phyloP scores from a whole-genome alignment of 2,113 vertebrate genomes.

The Anoura caudifer region DNA sequence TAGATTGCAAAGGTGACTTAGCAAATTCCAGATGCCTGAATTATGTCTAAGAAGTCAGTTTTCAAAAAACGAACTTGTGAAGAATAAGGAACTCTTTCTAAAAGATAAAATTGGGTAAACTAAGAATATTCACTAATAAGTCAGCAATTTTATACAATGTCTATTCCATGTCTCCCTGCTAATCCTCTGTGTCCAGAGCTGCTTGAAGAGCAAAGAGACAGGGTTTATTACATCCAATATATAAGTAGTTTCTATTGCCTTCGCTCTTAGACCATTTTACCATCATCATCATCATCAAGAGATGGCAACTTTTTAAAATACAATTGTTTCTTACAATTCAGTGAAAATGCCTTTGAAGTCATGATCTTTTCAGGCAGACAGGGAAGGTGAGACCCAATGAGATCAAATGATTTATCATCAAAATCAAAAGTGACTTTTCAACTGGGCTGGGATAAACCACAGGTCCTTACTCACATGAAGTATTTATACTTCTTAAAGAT shows the following conservation, averaged over 20 bases:
- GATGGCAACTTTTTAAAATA: not conserved
- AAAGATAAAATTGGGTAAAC: not conserved
- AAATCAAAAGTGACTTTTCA: slow-evolving; percentile 40
- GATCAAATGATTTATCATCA: slow-evolving; percentile 3
- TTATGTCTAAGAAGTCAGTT: not conserved
- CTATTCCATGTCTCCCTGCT: not conserved
- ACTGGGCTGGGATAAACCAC: not conserved
- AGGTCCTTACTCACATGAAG: slow-evolving; percentile 64
- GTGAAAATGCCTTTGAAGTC: not conserved
- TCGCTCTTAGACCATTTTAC: not conserved
- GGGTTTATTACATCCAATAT: not conserved
- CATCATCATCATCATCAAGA: not conserved
- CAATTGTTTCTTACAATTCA: not conserved
- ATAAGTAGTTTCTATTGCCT: not conserved
- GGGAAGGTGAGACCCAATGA: not conserved
- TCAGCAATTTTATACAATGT: not conserved
- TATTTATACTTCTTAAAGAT: slow-evolving; percentile 76
- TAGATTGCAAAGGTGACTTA: not conserved
- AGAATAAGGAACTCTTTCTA: not conserved
- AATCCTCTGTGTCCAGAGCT: not conserved
- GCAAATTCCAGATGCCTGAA: not conserved
- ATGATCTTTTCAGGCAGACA: not conserved
- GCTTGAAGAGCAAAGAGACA: not conserved
- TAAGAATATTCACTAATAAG: not conserved
- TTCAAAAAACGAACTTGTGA: not conserved